Base-by-base conservation (phyloP, 2,113 vertebrate genomes). In the Calyptommatus sinebrachiatus region DNA sequence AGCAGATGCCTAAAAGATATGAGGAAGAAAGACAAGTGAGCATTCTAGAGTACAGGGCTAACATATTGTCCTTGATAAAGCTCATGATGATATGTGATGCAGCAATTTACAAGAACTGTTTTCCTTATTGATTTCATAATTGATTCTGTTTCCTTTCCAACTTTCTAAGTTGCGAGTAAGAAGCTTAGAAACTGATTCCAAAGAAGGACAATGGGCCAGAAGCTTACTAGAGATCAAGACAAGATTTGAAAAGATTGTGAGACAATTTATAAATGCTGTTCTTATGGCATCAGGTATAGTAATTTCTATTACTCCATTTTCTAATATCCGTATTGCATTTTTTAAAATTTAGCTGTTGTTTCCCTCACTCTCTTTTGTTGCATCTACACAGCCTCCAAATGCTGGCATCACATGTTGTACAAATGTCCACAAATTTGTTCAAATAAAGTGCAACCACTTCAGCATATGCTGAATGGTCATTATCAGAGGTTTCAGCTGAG, bases 181-280 rank as follows among this genome's bases (percentile, higher is more conserved):
- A 66, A 8, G 45, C 50, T 67, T 2, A 73, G 46, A 2, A 29
- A 0, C 26, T 1, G 86, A 89, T 0, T 80, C 88, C 2, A 85
- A 82, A 22, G 6, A 80, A 1, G n/a, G 46, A 10, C 86, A 86
- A 62, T 84, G 88, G 68, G 84, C 20, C 68, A 85, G 86, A 29
- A 79, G 81, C 45, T 76, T 91, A 79, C 46, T 1, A 24, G 85
- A 86, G 21, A 88, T 91, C 83, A 90, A 86, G 80, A 90, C 69
- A 66, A 78, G 87, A 4, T 93, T 93, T 85, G 87, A 87, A 85
- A 91, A 89, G 81, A 86, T 83, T 2, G 61, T 87, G 60, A 76
- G 71, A 48, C 92, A 89, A 79, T 89, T 92, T 73, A 86, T 84
- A 79, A 91, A 91, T 66, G 86, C 84, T 8, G 24, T 93, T 82